Base-by-base conservation (phyloP, 1,140 invertebrate genomes). In the Zaprionus kolodkinae region DNA sequence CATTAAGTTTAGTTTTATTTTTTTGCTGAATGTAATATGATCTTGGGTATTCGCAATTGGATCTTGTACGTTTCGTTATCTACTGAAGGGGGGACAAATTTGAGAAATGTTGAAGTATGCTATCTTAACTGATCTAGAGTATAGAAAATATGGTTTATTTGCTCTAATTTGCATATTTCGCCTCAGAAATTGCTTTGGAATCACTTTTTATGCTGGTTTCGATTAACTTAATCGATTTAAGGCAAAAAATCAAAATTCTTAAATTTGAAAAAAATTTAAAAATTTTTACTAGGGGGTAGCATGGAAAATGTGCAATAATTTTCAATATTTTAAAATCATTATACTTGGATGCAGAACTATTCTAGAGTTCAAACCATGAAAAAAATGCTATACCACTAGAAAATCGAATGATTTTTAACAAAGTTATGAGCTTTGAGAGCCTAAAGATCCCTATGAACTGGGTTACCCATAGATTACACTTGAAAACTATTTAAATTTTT, bases 11-110 rank as follows among this genome's bases (percentile, higher is more conserved):
- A 40, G 38, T 5, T 48, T 15, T 21, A 21, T 21, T 15, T 48
- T 48, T 48, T 15, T 48, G 45, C 3, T 48, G n/a, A 48, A 48
- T 2, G 45, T 17, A 70, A 15, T 30, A 9, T 48, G 52, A 74
- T 60, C 52, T 21, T 10, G 17, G 21, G 11, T 12, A 12, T 12
- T 21, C 0, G 45, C 17, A 45, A 45, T 45, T 15, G 40, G 7
- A 30, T 30, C 27, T 45, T 6, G n/a, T n/a, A 15, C 2, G 7
- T 45, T 15, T 45, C 7, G 6, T 45, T 45, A 45, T 45, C n/a
- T 45, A 3, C 15, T 45, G 0, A 4, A 2, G 0, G 6, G 7
- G 7, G 15, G n/a, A 6, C 5, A 15, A 15, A 43, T 43, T 15
- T 43, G 7, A 43, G 2, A 9, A 43, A 15, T 15, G 40, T 10